Percentiles rank a stretch among this genome's conserved stretches.
Conservation (phyloP, 2,888 invertebrate genomes). For the Drosophila melanosoma region DNA sequence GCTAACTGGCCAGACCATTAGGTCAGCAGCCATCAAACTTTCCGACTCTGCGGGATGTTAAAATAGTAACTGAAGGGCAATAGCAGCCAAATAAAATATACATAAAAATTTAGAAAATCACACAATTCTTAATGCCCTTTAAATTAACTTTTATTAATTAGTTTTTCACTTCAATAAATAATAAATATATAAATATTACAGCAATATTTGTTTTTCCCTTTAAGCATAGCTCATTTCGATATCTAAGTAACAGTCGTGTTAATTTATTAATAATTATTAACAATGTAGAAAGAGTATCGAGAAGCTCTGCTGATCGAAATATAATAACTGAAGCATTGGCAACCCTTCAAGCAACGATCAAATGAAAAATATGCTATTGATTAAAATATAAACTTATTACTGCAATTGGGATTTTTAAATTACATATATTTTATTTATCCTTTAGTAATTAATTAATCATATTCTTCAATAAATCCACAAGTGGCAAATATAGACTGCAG, state of each 20-base stretch:
- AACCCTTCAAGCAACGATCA: not conserved
- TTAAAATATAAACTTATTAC: too few relatives aligned
- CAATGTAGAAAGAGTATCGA: not conserved
- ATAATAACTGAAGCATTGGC: not conserved
- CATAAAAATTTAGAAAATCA: slow-evolving; percentile 7
- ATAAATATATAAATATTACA: not conserved
- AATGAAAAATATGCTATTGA: too few relatives aligned
- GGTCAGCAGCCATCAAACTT: slow-evolving; percentile 30
- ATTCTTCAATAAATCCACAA: not conserved
- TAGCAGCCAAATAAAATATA: slow-evolving; percentile 26
- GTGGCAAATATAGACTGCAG: not conserved
- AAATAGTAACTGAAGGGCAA: slow-evolving; percentile 25
- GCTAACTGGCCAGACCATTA: slow-evolving; percentile 60
- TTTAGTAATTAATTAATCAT: not conserved
- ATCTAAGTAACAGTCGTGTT: not conserved
- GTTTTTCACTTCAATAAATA: not conserved
- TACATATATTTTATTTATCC: too few relatives aligned
- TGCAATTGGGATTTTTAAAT: too few relatives aligned
- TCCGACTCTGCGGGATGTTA: slow-evolving; percentile 3
- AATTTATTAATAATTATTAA: not conserved
- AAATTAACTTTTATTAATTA: not conserved
- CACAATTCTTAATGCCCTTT: slow-evolving; percentile 11
- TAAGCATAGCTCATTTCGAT: not conserved
- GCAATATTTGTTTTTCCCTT: not conserved
- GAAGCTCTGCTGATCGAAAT: not conserved